These are phyloP conservation scores for Todiramphus chloris DNA, from an alignment of 2,113 vertebrate genomes.

Conservation along the genomic window DNA sequence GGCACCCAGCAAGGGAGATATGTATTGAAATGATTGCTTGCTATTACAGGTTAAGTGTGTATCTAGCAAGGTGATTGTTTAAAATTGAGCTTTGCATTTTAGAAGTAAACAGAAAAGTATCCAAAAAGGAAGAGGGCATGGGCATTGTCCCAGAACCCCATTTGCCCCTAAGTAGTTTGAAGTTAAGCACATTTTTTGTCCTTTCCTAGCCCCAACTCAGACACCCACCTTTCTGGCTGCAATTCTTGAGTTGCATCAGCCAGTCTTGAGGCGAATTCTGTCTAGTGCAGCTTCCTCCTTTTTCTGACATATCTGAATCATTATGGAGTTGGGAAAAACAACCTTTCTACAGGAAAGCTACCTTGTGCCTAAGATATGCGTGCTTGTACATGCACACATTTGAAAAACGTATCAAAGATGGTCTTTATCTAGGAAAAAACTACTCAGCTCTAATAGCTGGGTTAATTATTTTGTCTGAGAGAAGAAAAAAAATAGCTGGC, in stretches of 20 bases:
- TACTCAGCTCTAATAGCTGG: not conserved
- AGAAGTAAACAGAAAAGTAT: not conserved
- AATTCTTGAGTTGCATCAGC: not conserved
- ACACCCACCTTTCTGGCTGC: slow-evolving; percentile 18
- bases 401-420: not conserved
- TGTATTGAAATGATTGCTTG: not conserved
- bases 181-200: not conserved
- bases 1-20: not conserved
- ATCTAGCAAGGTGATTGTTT: not conserved
- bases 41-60: not conserved
- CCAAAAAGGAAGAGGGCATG: not conserved
- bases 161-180: not conserved
- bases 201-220: not conserved
- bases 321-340: not conserved
- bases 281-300: slow-evolving; percentile 4
- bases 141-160: not conserved
- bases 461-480: slow-evolving; percentile 46
- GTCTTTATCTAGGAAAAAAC: not conserved
- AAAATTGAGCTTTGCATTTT: not conserved
- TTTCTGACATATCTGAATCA: not conserved
- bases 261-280: slow-evolving; percentile 37
- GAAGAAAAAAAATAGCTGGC: not conserved
- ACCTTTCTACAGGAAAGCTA: not conserved
- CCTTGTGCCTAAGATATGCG: not conserved
- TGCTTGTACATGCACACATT: not conserved